Base-by-base conservation (phyloP, 2,113 vertebrate species). In the Marmota monax region DNA sequence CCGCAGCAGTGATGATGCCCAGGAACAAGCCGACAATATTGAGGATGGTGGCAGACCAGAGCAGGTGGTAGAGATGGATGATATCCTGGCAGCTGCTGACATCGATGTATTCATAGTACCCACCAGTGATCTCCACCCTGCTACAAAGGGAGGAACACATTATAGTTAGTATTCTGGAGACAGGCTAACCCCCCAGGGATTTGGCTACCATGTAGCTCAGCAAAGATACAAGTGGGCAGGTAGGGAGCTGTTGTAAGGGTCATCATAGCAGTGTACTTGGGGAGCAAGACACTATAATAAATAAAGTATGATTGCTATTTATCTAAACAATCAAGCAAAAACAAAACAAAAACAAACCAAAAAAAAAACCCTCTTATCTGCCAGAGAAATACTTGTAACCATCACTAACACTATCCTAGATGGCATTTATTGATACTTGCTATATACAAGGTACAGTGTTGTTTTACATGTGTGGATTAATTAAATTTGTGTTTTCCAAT, bases 51-150 rank as follows among this genome's bases (percentile, higher is more conserved):
- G 99, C 99, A 0, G 99, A 99, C 99, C 99, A 99, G 74, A 99
- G 98, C 98, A 99, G 98, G 96, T 99, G 99, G 98, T 99, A 99
- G 87, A 99, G 99, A 96, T 99, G 99, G 95, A 99, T 99, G 97
- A 99, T 99, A 37, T 99, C 99, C 96, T 99, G 99, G 98, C 99
- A 99, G 98, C 99, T 99, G 98, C 98, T 99, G 97, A 99, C 99
- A 34, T 99, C 99, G 1, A 99, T 99, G 98, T 99, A 99, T 84
- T 99, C 99, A 7, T 99, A 99, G 98, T 99, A 99, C 37, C 99
- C 99, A 74, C 99, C 99, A 9, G 99, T 98, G 95, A 99, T 98
- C 94, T 99, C 98, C 92, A 99, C 98, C 86, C 98, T 98, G 98
- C 99, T 99, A 96, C 74, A 97, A 97, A 87, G 83, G 69, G 96